Evolutionary conservation across 35 echinoderm and acorn worm species (phyloP), one percentile per base, ranked within the genome.

Genomic region (Ophioderma brevispina): DNA sequence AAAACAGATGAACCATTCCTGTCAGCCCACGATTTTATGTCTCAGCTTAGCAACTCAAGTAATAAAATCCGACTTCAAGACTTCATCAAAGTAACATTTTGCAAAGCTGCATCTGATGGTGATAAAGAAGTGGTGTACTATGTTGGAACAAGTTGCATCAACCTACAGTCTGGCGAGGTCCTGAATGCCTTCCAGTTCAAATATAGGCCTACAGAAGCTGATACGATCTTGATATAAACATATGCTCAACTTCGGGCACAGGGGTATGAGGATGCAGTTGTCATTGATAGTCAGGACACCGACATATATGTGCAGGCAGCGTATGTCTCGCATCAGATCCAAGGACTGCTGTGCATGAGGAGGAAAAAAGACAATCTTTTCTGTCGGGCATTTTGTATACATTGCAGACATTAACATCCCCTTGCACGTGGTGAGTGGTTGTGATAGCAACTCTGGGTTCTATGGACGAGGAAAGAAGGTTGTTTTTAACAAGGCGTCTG

Each of bases 291-390:
- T 25, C 17, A 30, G 59, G 59, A 70, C 28, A 70, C 59, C 4
- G 59, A 90, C 50, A 52, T 82, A 10, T 90, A 82, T 79, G 88
- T 90, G 19, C 88, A 90, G 32, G 78, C 88, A 37, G 88, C 88
- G 30, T 90, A 64, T 42, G 32, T 90, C 0, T 81, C 88, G 0
- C 79, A 90, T 35, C n/a, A n/a, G 75, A n/a, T 75, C 28, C 80
- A n/a, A 39, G 88, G 88, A 0, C n/a, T 33, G 13, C 78, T 89
- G 13, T 33, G 6, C 31, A 88, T 88, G 2, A 81, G 38, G 32
- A 31, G 76, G 0, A 80, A 43, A 52, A 17, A 38, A 50, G 87
- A 8, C 4, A 46, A 46, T 17, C 41, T 46, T 23, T 32, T 81
- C 78, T 5, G 78, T 50, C 50, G 28, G 13, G 1, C 33, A 11